Evolutionary conservation across 2,888 invertebrate genomes (phyloP).

Genomic region (Helicoverpa assulta): DNA sequence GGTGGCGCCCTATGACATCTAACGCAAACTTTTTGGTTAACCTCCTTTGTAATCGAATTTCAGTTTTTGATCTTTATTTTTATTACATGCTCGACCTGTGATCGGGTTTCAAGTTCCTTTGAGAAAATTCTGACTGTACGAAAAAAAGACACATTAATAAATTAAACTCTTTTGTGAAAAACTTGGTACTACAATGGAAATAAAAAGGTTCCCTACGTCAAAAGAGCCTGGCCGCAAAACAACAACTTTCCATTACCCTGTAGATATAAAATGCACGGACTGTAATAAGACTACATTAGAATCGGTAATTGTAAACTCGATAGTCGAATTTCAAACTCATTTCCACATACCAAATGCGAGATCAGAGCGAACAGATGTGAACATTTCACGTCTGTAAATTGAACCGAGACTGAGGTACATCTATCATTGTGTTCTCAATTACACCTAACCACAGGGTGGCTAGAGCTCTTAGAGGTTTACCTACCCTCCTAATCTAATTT

Average conservation of each 20-base stretch:
- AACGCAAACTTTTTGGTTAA: conserved; percentile 27
- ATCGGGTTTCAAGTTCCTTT: not conserved
- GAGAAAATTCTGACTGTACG: not conserved
- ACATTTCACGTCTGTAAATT: conserved; percentile 9
- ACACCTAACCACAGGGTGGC: not conserved
- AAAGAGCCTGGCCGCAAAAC: not conserved
- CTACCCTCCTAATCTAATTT: conserved; percentile 2
- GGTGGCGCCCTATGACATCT: conserved; percentile 14
- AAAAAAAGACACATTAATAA: not conserved
- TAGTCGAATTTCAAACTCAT: conserved; percentile 27
- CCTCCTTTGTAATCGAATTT: conserved; percentile 21
- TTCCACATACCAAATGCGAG: conserved; percentile 13
- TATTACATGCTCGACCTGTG: not conserved
- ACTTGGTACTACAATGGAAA: not conserved
- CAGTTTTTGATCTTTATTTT: conserved; percentile 11
- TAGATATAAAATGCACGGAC: no score
- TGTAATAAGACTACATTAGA: conserved; percentile 15
- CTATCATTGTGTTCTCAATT: conserved; percentile 8
- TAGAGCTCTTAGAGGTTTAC: conserved; percentile 1
- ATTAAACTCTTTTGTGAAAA: not conserved
- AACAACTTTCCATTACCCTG: no score
- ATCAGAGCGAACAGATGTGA: conserved; percentile 15
- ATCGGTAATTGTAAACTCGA: conserved; percentile 27
- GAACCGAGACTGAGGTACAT: conserved; percentile 10
- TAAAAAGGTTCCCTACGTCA: not conserved